Base-by-base conservation (phyloP, 37 sponge, comb jelly and placozoan species). In the Theonella swinhoei region DNA sequence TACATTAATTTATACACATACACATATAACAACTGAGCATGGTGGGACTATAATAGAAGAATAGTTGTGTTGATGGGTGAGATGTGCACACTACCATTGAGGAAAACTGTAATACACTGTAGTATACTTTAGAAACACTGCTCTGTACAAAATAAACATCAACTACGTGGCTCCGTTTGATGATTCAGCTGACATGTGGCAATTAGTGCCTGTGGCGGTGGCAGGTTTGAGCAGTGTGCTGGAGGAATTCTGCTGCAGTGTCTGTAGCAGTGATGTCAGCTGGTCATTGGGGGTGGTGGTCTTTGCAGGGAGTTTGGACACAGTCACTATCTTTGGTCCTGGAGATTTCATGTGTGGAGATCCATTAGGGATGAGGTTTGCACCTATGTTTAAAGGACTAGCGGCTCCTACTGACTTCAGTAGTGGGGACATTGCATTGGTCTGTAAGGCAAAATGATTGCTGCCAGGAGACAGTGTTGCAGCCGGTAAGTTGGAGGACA, bases 251-350 rank as follows among this genome's bases (percentile, higher is more conserved):
- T 47, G 54, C 14, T 47, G 11, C 54, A 47, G 54, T 17, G 11
- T 47, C 14, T 47, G 54, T 7, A 47, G 54, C 14, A 47, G 54
- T 47, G 54, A 47, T 47, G 54, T 47, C 11, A 47, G 7, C 11
- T 47, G 54, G 54, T 47, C 54, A 26, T 65, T 65, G 7, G 66
- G 30, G 19, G 19, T 65, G 66, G 66, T 26, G 5, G n/a, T 65
- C 7, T 22, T 29, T 75, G 75, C 4, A 23, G 78, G 65, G n/a
- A 89, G 63, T 43, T 83, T 83, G 26, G 83, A 83, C 8, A 77
- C 89, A 28, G 83, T 89, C 65, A 89, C 89, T 39, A 89, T 70
- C 67, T 83, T 89, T 8, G 84, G 39, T 23, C 58, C 78, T 37
- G 83, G 88, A 3, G 79, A 85, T 42, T 78, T 85, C 8, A 79